A percentile compares a stretch with the other conserved stretches of the same genome.
Conservation (phyloP, 2,797 vertebrate species). For the Smutsia gigantea region DNA sequence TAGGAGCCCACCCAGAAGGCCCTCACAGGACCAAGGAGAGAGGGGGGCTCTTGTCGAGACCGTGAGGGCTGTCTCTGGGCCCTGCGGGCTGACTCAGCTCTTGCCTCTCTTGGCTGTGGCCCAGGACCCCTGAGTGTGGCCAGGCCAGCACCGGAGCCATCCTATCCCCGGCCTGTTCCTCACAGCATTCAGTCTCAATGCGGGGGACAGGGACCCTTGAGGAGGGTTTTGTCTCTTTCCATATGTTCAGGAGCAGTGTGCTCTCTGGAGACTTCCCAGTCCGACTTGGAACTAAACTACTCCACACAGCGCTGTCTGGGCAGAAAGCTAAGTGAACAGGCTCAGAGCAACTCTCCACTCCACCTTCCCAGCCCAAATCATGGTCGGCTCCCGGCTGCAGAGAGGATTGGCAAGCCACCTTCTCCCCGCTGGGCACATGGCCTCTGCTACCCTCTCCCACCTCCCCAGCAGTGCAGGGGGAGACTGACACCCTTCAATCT, state of each 20-base stretch:
- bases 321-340: background rate
- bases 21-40: background rate
- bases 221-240: background rate
- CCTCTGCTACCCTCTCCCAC: background rate
- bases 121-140: background rate
- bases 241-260: background rate
- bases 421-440: background rate
- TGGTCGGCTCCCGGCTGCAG: background rate
- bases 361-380: fast-evolving
- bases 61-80: fast-evolving
- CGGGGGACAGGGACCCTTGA: background rate
- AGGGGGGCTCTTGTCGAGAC: background rate
- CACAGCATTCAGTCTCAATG: background rate
- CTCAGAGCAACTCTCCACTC: fast-evolving
- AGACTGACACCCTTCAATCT: background rate
- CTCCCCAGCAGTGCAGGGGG: background rate
- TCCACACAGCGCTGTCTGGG: background rate
- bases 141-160: too few species aligned
- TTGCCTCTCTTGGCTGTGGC: background rate
- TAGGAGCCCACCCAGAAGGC: background rate
- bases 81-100: background rate
- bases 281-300: background rate
- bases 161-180: background rate
- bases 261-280: background rate
- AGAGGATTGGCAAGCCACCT: background rate